These are phyloP conservation scores for Mythimna lalbum DNA, from an alignment of 2,888 invertebrate species.

Conservation along the genomic window DNA sequence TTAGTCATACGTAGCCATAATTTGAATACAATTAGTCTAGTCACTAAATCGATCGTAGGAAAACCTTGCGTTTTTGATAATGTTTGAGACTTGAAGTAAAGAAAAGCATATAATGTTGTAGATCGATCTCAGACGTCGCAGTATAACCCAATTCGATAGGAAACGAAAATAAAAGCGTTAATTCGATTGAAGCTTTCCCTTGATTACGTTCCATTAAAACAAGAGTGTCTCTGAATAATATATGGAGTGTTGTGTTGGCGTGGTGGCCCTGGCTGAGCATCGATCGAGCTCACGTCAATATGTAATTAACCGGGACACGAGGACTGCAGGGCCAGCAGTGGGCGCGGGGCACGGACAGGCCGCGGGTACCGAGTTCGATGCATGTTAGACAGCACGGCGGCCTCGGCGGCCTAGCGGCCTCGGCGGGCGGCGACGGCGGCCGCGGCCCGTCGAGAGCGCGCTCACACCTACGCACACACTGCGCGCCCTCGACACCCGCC, in stretches of 20 bases:
- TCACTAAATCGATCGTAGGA: conserved; percentile 15
- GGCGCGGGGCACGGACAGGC: conserved; percentile 39
- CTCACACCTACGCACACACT: conserved; percentile 85
- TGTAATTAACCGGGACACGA: conserved; percentile 71
- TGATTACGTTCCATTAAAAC: conserved; percentile 82
- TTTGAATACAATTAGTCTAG: conserved; percentile 32
- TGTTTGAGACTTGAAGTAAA: conserved; percentile 25
- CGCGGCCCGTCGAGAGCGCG: conserved; percentile 72
- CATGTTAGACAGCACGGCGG: conserved; percentile 72
- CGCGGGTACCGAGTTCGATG: conserved; percentile 41
- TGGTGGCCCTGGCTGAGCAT: conserved; percentile 75
- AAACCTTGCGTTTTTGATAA: conserved; percentile 27
- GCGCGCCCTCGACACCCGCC: conserved; percentile 76
- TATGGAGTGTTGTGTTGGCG: conserved; percentile 76
- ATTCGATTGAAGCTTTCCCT: conserved; percentile 81
- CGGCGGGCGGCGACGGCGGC: conserved; percentile 61
- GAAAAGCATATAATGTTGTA: conserved; percentile 17
- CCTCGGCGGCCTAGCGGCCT: conserved; percentile 68
- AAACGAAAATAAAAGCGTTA: conserved; percentile 80
- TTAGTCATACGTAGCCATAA: conserved; percentile 19
- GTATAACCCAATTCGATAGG: conserved; percentile 67
- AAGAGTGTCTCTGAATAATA: conserved; percentile 80
- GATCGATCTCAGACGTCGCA: conserved; percentile 23
- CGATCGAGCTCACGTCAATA: conserved; percentile 72
- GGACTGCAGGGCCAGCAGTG: conserved; percentile 56